Base-by-base conservation (phyloP, 2,797 vertebrate species). In the Phoebastria nigripes region DNA sequence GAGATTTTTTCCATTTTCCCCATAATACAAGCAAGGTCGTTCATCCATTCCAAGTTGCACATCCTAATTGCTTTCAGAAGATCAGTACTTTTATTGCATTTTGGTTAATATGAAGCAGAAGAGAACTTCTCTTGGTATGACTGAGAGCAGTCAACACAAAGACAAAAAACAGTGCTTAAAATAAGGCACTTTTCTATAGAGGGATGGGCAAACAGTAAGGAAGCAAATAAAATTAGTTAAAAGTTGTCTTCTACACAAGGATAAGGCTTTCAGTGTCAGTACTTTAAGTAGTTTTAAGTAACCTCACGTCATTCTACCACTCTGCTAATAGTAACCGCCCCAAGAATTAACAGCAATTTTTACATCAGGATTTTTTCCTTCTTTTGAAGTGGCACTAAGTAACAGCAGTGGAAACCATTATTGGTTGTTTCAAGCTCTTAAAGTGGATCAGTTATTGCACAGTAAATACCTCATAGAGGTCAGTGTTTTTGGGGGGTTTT, bases 401-500 rank as follows among this genome's bases (percentile, higher is more conserved):
- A 98, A 98, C 95, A 98, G 98, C 96, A 98, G 97, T 97, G 97
- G 96, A 97, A 97, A 97, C 87, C 95, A 96, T 94, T 98, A 98
- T 90, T 86, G 96, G 96, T 98, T 97, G 97, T 97, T 98, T 98
- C 98, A 98, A 98, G 98, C 98, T 98, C 98, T 98, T 97, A 97
- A 97, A 97, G 97, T 98, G 93, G 97, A 98, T 98, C 96, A 98
- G 97, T 98, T 98, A 99, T 99, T 99, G 98, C 98, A 98, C 98
- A 98, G 98, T 98, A 98, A 98, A 98, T 97, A 98, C 98, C 98
- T 98, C 98, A 99, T 51, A 98, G 98, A 99, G 99, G 98, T 98
- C 98, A 98, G 97, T 98, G 97, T 97, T 96, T 96, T 67, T 0
- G n/a, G 39, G 42, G 28, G 6, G 2, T 6, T 33, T 56, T 55